Evolutionary conservation across 2,888 invertebrate species (phyloP).

Genomic region (Trichopoda pennipes): DNA sequence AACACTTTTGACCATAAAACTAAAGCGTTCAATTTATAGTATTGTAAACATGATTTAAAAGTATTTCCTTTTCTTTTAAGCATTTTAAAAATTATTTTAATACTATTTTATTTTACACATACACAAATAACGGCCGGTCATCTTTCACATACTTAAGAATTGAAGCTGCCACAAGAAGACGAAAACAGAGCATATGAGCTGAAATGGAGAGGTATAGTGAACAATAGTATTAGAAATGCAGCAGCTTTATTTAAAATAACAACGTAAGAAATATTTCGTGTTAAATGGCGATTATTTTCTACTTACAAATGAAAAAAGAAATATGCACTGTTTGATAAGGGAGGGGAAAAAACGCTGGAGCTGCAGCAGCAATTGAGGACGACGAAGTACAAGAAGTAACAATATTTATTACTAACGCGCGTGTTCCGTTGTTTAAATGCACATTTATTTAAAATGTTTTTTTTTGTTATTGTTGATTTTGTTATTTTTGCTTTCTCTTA

Average conservation of each 20-base stretch:
- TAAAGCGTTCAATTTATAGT: slow-evolving; percentile 61
- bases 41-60: slow-evolving; percentile 62
- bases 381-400: slow-evolving; percentile 58
- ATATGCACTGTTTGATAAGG: slow-evolving; percentile 5
- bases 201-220: neutral
- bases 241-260: neutral
- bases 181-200: slow-evolving; percentile 52
- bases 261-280: slow-evolving; percentile 79
- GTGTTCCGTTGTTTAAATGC: slow-evolving; percentile 73
- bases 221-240: slow-evolving; percentile 9
- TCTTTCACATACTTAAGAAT: slow-evolving; percentile 57
- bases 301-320: slow-evolving; percentile 68
- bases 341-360: slow-evolving; percentile 52
- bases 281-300: slow-evolving; percentile 79
- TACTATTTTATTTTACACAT: neutral
- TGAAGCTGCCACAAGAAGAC: slow-evolving; percentile 40
- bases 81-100: slow-evolving; percentile 44
- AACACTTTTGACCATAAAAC: slow-evolving; percentile 53
- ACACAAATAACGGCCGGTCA: slow-evolving; percentile 35
- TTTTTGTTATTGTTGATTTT: slow-evolving; percentile 23
- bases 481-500: slow-evolving; percentile 46
- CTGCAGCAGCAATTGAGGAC: slow-evolving; percentile 32
- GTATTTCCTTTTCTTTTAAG: slow-evolving; percentile 46
- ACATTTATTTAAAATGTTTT: slow-evolving; percentile 42
- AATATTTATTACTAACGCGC: slow-evolving; percentile 78